Conservation (phyloP, 2,888 invertebrate species). For the Escarpia spicata region DNA sequence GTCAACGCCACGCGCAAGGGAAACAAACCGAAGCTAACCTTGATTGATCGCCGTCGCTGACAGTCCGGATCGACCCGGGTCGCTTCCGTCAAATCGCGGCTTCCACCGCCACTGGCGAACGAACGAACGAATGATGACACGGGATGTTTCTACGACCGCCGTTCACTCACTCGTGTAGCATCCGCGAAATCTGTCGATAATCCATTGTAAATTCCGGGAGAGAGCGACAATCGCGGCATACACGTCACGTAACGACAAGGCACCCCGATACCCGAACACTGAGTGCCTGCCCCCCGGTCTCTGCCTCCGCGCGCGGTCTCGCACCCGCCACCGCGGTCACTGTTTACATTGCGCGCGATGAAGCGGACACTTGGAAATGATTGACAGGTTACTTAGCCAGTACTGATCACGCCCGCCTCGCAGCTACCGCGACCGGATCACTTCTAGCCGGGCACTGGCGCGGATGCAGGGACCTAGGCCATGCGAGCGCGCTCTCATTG, state of each 20-base stretch:
- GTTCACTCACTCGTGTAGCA: neutral
- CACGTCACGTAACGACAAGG: neutral
- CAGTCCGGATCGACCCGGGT: constrained; percentile 16
- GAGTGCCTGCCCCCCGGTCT: neutral
- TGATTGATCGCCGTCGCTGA: constrained; percentile 10
- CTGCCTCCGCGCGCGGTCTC: neutral
- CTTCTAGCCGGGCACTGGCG: neutral
- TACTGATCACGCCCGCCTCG: neutral
- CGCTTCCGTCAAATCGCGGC: constrained; percentile 3
- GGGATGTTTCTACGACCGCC: too few relatives aligned
- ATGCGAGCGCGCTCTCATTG: neutral
- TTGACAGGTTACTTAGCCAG: constrained; percentile 10
- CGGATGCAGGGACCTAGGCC: neutral
- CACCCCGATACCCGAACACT: neutral
- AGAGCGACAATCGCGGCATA: neutral
- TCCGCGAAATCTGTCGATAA: constrained; percentile 13
- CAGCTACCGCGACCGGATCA: neutral
- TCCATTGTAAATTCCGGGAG: neutral
- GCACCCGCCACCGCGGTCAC: neutral
- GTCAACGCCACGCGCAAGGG: constrained; percentile 16
- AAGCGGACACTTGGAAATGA: constrained; percentile 9
- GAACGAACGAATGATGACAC: too few relatives aligned
- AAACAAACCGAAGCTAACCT: constrained; percentile 16
- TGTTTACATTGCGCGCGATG: constrained; percentile 3
- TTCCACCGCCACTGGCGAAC: neutral